phyloP scores from a whole-genome alignment of 1,140 invertebrate species.

The Diuraphis noxia region DNA sequence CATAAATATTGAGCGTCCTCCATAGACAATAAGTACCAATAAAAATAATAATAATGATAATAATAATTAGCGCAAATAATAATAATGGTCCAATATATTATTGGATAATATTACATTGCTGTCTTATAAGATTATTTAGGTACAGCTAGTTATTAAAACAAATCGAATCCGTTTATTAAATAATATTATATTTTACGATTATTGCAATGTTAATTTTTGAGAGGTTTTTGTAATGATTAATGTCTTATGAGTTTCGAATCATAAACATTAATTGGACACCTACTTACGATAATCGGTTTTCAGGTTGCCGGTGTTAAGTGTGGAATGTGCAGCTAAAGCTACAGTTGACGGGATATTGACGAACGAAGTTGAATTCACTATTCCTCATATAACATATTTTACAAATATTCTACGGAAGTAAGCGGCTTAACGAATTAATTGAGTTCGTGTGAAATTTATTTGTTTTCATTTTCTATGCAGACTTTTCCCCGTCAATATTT shows the following conservation, averaged over 20 bases:
- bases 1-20: no score
- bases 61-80: no score
- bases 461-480: background rate
- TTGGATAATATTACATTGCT: no score
- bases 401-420: background rate
- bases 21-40: no score
- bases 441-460: no score
- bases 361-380: slow-evolving; percentile 36
- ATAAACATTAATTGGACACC: background rate
- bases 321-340: background rate
- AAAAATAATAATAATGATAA: no score
- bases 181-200: background rate
- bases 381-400: background rate
- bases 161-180: background rate
- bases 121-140: background rate
- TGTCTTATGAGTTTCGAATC: background rate
- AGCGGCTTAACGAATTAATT: background rate
- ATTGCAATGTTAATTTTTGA: background rate
- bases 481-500: slow-evolving; percentile 29
- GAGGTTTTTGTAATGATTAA: background rate
- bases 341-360: slow-evolving; percentile 26
- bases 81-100: no score
- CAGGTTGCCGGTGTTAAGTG: slow-evolving; percentile 25
- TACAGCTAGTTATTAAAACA: background rate
- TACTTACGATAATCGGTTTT: background rate